Base-by-base conservation (phyloP, 2,888 invertebrate genomes). In the Papilio gigon region DNA sequence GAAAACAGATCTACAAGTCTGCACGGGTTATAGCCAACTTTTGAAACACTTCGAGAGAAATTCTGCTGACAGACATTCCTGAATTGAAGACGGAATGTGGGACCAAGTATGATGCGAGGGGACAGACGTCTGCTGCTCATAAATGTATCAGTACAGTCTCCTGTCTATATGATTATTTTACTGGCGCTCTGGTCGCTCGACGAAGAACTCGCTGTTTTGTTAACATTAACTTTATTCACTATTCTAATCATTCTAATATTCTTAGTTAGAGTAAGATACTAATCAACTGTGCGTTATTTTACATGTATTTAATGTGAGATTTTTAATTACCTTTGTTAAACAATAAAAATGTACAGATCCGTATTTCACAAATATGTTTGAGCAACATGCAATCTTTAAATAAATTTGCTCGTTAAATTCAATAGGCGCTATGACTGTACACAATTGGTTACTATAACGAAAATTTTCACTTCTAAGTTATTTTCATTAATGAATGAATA, bases 121-220 rank as follows among this genome's bases (percentile, higher is more conserved):
- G 17, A 33, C 58, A 59, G 58, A 59, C 30, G 22, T 59, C 59
- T 37, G 22, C 59, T n/a, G 56, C 30, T 56, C 30, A 56, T 56
- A 56, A 56, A 56, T 56, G 30, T 56, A 30, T n/a, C n/a, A 11
- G 14, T 9, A 30, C 30, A 4, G 14, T 11, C 12, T 59, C 4
- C 37, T 30, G 35, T 37, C 1, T 20, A 35, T 4, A 17, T 33
- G 17, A 17, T 27, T 56, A 33, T 35, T n/a, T 58, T 17, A 33
- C 33, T 25, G 9, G 30, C 1, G n/a, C n/a, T 17, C 17, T 59
- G 58, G 20, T 22, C 35, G 17, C 4, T 33, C 11, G 37, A 37
- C 9, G 20, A 20, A 59, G 5, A 17, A 20, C 14, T 22, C 9
- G 22, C 1, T 44, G 42, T 42, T 44, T n/a, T 44, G 11, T n/a